Percentiles rank a stretch among this genome's conserved stretches.
Conservation (phyloP, 2,888 invertebrate genomes). For the Drosophila testacea region DNA sequence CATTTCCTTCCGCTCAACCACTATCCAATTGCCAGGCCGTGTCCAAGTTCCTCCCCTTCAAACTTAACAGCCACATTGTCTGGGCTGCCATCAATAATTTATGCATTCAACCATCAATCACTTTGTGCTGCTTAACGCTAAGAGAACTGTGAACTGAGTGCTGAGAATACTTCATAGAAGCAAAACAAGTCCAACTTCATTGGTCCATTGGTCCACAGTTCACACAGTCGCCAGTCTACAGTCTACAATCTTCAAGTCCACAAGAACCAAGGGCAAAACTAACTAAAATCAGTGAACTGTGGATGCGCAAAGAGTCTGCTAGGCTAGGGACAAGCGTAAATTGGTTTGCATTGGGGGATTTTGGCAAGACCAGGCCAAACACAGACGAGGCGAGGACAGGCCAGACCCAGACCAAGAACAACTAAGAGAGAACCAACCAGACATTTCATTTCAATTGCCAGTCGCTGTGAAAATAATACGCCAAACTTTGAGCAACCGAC, state of each 20-base stretch:
- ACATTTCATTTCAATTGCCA: constrained; percentile 66
- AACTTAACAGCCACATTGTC: constrained; percentile 59
- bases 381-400: constrained; percentile 12
- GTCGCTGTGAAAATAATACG: constrained; percentile 61
- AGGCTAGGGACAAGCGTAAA: constrained; percentile 61
- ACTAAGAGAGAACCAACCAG: constrained; percentile 36
- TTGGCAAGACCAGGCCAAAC: constrained; percentile 22
- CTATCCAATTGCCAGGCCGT: constrained; percentile 27
- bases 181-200: constrained; percentile 48
- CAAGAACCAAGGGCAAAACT: constrained; percentile 46
- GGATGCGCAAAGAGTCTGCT: constrained; percentile 34
- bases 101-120: constrained; percentile 80
- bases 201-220: constrained; percentile 20
- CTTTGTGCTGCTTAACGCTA: constrained; percentile 78
- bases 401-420: constrained; percentile 21
- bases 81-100: constrained; percentile 77
- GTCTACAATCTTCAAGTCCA: constrained; percentile 10
- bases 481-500: constrained; percentile 45
- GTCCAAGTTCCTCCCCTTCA: background rate
- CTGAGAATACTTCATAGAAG: constrained; percentile 42
- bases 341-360: constrained; percentile 61
- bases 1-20: constrained; percentile 17
- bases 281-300: constrained; percentile 78
- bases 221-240: constrained; percentile 8
- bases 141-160: constrained; percentile 55